Evolutionary conservation across 2,113 vertebrate genomes (phyloP).

Genomic region (Pavo muticus): DNA sequence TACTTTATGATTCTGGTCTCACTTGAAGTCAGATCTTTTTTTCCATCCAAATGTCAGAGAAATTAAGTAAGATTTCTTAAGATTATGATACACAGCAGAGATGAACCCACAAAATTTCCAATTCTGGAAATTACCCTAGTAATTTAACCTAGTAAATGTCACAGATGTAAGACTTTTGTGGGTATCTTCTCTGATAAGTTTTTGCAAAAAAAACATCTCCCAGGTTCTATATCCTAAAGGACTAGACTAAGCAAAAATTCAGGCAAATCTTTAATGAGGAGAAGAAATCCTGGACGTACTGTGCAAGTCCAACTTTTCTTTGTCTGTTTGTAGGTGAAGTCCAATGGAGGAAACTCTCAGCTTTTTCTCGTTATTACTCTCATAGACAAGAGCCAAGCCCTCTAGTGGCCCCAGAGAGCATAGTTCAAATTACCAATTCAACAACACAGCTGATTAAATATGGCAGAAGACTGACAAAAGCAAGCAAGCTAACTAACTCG

Average conservation of each 20-base stretch:
- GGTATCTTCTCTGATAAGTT: background rate
- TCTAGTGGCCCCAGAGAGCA: fast-evolving
- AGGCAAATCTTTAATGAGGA: background rate
- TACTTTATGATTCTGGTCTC: background rate
- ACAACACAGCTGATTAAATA: fast-evolving
- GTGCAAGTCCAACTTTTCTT: background rate
- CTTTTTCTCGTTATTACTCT: background rate
- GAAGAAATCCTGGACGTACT: background rate
- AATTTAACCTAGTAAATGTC: background rate
- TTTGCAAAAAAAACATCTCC: fast-evolving
- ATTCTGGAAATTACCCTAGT: background rate
- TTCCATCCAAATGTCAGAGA: background rate
- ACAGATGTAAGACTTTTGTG: background rate
- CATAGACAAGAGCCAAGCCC: background rate
- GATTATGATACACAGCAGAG: background rate
- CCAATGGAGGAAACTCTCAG: background rate
- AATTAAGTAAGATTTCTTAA: background rate
- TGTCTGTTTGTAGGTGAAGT: fast-evolving
- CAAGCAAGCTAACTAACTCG: background rate
- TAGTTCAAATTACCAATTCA: fast-evolving
- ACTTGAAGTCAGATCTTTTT: background rate
- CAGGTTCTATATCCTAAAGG: background rate
- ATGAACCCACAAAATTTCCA: background rate
- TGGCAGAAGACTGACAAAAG: background rate
- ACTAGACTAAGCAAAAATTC: background rate